Evolutionary conservation across 92 coral and sea anemone genomes (phyloP).

Genomic region (Heteractis magnifica): DNA sequence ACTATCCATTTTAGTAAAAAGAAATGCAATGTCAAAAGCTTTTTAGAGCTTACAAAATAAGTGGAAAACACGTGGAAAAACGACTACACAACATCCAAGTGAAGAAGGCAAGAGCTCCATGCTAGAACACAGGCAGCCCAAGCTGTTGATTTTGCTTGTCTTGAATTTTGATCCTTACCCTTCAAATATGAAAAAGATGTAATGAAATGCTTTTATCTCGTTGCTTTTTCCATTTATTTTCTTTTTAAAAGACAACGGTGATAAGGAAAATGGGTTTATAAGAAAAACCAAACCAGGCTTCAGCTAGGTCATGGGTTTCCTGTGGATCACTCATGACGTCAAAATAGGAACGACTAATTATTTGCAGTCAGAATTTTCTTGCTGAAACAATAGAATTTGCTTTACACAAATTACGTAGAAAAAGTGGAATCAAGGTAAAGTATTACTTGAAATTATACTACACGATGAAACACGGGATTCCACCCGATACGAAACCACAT

Average conservation of each 20-base stretch:
- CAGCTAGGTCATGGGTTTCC: background rate
- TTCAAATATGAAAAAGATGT: too few relatives aligned
- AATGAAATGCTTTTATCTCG: too few relatives aligned
- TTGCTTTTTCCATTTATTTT: too few relatives aligned
- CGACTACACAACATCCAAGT: slow-evolving; percentile 48
- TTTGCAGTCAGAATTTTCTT: background rate
- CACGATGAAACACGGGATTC: too few relatives aligned
- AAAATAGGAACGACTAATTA: background rate
- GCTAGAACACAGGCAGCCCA: too few relatives aligned
- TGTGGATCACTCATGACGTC: slow-evolving; percentile 5
- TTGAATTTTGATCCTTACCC: too few relatives aligned
- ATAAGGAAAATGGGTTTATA: background rate
- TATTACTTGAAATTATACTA: too few relatives aligned
- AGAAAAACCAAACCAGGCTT: background rate
- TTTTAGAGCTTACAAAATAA: background rate
- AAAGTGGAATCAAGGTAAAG: background rate
- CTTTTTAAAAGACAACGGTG: too few relatives aligned
- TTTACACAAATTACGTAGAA: background rate
- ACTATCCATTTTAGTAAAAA: slow-evolving; percentile 17
- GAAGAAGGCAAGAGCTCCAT: too few relatives aligned
- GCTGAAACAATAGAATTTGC: background rate
- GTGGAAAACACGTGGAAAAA: background rate
- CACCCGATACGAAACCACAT: too few relatives aligned
- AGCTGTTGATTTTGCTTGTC: too few relatives aligned
- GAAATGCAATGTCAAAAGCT: background rate